Evolutionary conservation across 2,888 invertebrate species (phyloP).

Genomic region (Hedya salicella): DNA sequence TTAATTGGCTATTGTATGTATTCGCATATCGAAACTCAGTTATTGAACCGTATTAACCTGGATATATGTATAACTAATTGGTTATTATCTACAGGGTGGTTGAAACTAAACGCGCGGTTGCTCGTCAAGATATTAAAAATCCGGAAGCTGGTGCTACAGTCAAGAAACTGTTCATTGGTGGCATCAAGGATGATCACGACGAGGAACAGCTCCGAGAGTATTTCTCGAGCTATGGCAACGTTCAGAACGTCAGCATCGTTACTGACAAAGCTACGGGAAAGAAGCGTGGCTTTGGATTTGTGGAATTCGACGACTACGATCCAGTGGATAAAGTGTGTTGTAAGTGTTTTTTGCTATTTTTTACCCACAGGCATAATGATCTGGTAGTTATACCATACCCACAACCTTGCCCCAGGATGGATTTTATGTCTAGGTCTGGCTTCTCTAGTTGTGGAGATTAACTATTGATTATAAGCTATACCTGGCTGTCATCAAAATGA

Average conservation of each 20-base stretch:
- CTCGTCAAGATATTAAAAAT: constrained; percentile 95
- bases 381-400: constrained; percentile 53
- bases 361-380: no score
- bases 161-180: constrained; percentile 97
- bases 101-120: constrained; percentile 98
- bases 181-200: constrained; percentile 96
- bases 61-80: no score
- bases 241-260: constrained; percentile 94
- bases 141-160: constrained; percentile 97
- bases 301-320: constrained; percentile 98
- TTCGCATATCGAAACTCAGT: no score
- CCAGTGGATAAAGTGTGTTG: constrained; percentile 98
- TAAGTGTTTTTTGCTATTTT: constrained; percentile 84
- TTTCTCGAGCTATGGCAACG: constrained; percentile 92
- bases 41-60: no score
- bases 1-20: no score
- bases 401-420: constrained; percentile 83
- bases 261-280: constrained; percentile 97
- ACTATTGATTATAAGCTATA: constrained; percentile 80
- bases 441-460: constrained; percentile 82
- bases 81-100: constrained; percentile 87
- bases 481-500: constrained; percentile 64
- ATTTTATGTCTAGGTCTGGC: constrained; percentile 75
- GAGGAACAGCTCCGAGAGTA: constrained; percentile 95
- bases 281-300: constrained; percentile 97